Conservation (phyloP, 1,140 invertebrate species). For the Cyphomyrmex costatus region DNA sequence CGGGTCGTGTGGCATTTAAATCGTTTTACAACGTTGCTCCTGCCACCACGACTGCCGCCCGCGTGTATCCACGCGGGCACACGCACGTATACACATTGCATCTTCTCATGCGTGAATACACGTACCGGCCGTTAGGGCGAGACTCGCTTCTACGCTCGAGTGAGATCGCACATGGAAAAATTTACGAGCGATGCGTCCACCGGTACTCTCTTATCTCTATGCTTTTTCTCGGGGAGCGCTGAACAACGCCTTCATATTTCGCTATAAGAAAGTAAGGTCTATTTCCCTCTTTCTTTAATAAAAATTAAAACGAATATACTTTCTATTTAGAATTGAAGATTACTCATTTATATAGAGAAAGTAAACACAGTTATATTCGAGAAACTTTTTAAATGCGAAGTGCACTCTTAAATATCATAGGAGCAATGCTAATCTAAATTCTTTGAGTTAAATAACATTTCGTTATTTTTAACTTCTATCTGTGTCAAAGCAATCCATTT, state of each 20-base stretch:
- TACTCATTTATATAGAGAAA: background rate
- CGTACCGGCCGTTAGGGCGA: background rate
- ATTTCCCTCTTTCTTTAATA: background rate
- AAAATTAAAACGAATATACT: background rate
- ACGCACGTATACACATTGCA: background rate
- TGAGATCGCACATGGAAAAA: conserved; percentile 39
- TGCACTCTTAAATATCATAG: background rate
- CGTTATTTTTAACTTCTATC: too few species aligned
- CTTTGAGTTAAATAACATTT: too few species aligned
- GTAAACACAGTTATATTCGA: background rate
- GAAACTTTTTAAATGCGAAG: background rate
- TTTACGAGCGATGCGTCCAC: conserved; percentile 27
- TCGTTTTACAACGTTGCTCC: conserved; percentile 70
- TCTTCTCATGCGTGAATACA: conserved; percentile 34
- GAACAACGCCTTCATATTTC: conserved; percentile 10
- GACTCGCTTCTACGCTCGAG: conserved; percentile 30
- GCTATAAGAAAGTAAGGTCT: too few species aligned
- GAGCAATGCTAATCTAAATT: too few species aligned
- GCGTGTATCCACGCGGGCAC: conserved; percentile 1
- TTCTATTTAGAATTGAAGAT: background rate
- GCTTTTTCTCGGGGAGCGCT: background rate
- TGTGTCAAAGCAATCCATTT: too few species aligned
- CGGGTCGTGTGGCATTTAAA: conserved; percentile 72
- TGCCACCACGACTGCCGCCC: conserved; percentile 43
- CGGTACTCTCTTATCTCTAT: conserved; percentile 35